Conservation (phyloP, 2,888 invertebrate genomes). For the Amphipoea lucens region DNA sequence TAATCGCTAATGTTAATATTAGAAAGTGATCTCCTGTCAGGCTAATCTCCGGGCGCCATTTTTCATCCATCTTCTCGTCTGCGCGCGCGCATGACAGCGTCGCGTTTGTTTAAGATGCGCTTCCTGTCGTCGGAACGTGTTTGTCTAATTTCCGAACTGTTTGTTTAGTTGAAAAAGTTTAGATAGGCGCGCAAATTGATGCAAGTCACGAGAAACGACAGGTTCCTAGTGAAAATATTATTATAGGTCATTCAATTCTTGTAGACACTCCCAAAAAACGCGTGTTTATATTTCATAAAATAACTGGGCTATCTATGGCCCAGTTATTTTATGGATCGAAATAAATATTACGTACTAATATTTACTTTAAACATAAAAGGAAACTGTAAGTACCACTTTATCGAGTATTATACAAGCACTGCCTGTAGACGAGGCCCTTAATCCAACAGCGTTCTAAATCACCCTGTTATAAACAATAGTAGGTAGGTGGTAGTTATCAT, state of each 20-base stretch:
- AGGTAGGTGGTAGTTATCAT: constrained; percentile 69
- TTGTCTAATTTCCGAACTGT: constrained; percentile 83
- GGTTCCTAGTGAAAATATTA: constrained; percentile 54
- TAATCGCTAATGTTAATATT: constrained; percentile 63
- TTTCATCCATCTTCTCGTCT: constrained; percentile 69
- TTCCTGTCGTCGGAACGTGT: constrained; percentile 76
- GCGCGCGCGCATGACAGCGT: constrained; percentile 69
- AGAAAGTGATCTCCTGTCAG: constrained; percentile 65
- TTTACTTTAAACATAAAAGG: constrained; percentile 17
- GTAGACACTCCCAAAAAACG: constrained; percentile 10
- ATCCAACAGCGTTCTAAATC: constrained; percentile 63
- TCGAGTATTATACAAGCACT: constrained; percentile 23
- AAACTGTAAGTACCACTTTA: constrained; percentile 12
- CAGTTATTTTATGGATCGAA: not conserved
- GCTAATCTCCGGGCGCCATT: constrained; percentile 66
- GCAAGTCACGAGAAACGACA: constrained; percentile 80
- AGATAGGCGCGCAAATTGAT: constrained; percentile 78
- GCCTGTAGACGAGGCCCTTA: constrained; percentile 38
- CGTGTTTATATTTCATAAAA: constrained; percentile 25
- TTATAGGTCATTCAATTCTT: constrained; percentile 68
- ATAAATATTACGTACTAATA: constrained; percentile 16
- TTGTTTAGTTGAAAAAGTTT: constrained; percentile 78
- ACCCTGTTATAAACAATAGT: constrained; percentile 68
- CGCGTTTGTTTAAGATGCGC: constrained; percentile 76
- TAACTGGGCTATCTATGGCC: not conserved